phyloP scores from a whole-genome alignment of 1,140 invertebrate species.

The Heliconius nattereri region DNA sequence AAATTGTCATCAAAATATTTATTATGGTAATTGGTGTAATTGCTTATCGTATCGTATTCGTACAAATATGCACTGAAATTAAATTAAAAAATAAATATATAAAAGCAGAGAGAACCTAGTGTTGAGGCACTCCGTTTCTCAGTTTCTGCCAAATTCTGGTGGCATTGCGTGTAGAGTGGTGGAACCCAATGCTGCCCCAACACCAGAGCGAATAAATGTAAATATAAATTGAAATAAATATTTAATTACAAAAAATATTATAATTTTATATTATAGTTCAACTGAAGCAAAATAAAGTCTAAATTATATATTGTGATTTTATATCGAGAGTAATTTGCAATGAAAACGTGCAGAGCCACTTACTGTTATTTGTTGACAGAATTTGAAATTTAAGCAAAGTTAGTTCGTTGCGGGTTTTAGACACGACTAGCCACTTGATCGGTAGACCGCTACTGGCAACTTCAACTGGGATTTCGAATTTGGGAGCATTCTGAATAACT shows the following conservation, averaged over 20 bases:
- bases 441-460: conserved; percentile 43
- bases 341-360: conserved; percentile 12
- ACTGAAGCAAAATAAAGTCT: neutral
- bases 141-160: no score
- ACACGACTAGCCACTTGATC: conserved; percentile 53
- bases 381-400: conserved; percentile 56
- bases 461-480: conserved; percentile 39
- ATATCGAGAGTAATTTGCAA: neutral
- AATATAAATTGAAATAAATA: no score
- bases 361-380: conserved; percentile 42
- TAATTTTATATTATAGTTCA: neutral
- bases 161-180: no score
- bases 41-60: neutral
- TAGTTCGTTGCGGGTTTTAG: conserved; percentile 55
- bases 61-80: no score
- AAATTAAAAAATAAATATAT: no score
- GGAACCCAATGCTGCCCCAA: no score
- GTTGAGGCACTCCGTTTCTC: no score
- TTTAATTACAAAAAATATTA: no score
- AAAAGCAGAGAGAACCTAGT: no score
- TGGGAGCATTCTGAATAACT: conserved; percentile 35
- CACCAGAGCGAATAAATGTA: no score
- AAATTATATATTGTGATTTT: neutral
- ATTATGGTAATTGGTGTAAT: neutral
- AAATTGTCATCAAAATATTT: conserved; percentile 4